Conservation (phyloP, 2,797 vertebrate genomes). For the Galago senegalensis region DNA sequence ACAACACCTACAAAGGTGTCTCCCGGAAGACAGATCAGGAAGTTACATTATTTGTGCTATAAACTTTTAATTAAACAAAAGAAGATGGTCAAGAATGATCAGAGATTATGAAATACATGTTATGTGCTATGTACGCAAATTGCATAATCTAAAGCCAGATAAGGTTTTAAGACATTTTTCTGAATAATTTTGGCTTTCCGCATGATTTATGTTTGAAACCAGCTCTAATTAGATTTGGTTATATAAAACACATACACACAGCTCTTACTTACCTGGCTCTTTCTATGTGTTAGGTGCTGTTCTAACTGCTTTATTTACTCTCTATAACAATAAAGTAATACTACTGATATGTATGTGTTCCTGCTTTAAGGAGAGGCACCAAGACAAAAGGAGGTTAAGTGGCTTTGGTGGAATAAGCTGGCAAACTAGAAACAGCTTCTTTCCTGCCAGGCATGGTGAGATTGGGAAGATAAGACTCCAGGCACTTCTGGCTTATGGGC, state of each 20-base stretch:
- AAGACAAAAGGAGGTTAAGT: not conserved
- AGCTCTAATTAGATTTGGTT: not conserved
- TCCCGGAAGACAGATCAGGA: not conserved
- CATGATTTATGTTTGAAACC: not conserved
- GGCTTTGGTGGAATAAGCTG: no score
- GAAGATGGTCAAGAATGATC: not conserved
- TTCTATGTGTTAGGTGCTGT: not conserved
- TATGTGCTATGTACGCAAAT: not conserved
- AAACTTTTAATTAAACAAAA: slow-evolving; percentile 57
- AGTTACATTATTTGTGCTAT: slow-evolving; percentile 38
- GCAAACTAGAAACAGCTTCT: no score
- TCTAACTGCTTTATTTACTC: not conserved
- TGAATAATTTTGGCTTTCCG: slow-evolving; percentile 17
- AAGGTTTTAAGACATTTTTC: not conserved
- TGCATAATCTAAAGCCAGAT: not conserved
- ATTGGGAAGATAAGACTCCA: no score
- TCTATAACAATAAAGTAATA: not conserved
- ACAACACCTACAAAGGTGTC: not conserved
- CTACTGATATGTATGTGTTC: not conserved
- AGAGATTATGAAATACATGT: not conserved
- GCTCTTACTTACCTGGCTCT: not conserved
- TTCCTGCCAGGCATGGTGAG: no score
- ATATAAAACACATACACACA: not conserved
- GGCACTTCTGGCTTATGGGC: no score
- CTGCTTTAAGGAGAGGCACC: not conserved